Evolutionary conservation across 2,113 vertebrate species (phyloP).

Genomic region (Malurus melanocephalus): DNA sequence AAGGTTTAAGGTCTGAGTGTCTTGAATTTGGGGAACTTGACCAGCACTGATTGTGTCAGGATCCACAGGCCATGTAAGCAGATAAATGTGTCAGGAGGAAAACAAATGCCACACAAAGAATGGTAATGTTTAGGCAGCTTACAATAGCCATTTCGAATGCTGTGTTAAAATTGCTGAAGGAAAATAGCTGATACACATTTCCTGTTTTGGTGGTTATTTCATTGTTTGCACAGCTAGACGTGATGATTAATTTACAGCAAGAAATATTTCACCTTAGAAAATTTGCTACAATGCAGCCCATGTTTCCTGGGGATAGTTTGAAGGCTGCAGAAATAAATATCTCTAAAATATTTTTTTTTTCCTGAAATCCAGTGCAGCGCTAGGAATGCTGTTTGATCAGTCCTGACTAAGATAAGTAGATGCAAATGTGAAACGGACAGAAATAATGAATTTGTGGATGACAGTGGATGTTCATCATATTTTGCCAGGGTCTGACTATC

Average conservation of each 20-base stretch:
- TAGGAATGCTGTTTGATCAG: not conserved
- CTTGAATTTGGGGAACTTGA: not conserved
- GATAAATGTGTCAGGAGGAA: not conserved
- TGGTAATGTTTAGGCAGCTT: not conserved
- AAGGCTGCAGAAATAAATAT: not conserved
- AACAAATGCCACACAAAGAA: not conserved
- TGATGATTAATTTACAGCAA: not conserved
- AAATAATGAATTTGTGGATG: not conserved
- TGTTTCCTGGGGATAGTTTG: not conserved
- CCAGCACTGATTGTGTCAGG: not conserved
- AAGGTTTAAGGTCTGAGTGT: rapidly evolving
- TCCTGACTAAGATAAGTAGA: not conserved
- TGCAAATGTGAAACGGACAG: not conserved
- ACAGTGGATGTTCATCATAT: not conserved
- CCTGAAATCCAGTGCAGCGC: not conserved
- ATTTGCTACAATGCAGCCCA: not conserved
- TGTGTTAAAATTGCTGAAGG: not conserved
- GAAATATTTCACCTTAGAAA: not conserved
- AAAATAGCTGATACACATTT: not conserved
- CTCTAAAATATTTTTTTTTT: not conserved
- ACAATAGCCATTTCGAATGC: not conserved
- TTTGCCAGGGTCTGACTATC: not conserved
- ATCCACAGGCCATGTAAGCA: not conserved
- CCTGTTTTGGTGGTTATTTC: not conserved
- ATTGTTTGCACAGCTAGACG: not conserved